Conservation (phyloP, 2,888 invertebrate species). For the Drosophila leonis region DNA sequence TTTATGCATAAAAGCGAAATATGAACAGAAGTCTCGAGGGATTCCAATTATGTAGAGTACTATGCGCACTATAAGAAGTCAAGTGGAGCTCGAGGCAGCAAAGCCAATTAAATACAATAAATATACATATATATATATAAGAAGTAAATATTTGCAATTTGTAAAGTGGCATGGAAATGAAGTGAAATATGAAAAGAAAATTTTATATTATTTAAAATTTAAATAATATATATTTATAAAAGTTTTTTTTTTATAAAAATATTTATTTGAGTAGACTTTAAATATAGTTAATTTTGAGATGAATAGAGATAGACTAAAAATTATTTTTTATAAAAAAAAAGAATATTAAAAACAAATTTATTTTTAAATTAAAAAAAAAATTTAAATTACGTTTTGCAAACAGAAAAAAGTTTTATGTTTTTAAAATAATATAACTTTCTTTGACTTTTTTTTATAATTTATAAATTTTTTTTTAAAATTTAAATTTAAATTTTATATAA, state of each 20-base stretch:
- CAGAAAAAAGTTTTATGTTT: no score
- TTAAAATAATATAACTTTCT: no score
- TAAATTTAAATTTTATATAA: no score
- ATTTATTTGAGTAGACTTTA: no score
- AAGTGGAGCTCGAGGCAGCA: not conserved
- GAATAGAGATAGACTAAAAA: no score
- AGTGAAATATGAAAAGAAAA: not conserved
- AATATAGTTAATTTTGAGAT: no score
- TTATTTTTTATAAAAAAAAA: no score
- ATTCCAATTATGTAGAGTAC: constrained; percentile 8
- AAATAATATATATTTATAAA: not conserved
- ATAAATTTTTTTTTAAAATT: no score
- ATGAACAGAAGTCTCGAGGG: not conserved
- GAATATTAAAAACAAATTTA: no score
- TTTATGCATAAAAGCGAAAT: constrained; percentile 3
- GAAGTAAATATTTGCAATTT: not conserved
- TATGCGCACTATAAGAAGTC: not conserved
- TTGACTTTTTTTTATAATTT: no score
- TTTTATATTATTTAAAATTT: not conserved
- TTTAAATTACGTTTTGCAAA: no score
- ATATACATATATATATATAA: not conserved
- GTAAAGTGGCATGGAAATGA: not conserved
- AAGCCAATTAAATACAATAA: not conserved
- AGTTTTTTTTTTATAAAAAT: not conserved
- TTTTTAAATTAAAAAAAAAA: no score